phyloP scores from a whole-genome alignment of 2,113 vertebrate species.

The Nothoprocta pentlandii region DNA sequence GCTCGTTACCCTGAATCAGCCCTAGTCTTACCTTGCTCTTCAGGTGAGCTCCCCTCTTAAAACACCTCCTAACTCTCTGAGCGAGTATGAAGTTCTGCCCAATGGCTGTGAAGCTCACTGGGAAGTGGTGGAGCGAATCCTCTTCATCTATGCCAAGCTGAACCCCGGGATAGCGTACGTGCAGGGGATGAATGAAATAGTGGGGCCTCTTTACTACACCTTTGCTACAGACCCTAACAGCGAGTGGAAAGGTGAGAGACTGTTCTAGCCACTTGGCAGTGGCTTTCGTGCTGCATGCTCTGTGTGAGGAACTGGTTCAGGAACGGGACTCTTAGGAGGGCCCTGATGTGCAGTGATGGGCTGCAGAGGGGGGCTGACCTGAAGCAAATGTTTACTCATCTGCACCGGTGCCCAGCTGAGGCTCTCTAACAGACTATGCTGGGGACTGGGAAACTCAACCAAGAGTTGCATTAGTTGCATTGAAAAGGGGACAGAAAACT shows the following conservation, averaged over 20 bases:
- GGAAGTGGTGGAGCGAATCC: conserved; percentile 97
- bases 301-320: neutral
- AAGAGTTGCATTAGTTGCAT: neutral
- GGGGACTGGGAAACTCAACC: neutral
- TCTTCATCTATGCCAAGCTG: conserved; percentile 99
- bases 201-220: conserved; percentile 97
- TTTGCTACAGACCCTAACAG: conserved; percentile 95
- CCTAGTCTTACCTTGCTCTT: neutral
- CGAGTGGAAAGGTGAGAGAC: conserved; percentile 90
- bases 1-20: neutral
- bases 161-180: conserved; percentile 97
- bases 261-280: neutral
- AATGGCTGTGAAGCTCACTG: conserved; percentile 94
- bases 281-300: rapidly evolving
- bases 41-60: conserved; percentile 96
- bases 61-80: conserved; percentile 82
- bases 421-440: neutral
- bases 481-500: neutral
- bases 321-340: neutral
- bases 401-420: neutral
- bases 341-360: neutral
- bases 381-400: neutral
- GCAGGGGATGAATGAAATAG: conserved; percentile 98
- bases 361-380: neutral
- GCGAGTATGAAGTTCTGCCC: conserved; percentile 90